phyloP scores from a whole-genome alignment of 2,113 vertebrate species.

The Pangasianodon gigas region DNA sequence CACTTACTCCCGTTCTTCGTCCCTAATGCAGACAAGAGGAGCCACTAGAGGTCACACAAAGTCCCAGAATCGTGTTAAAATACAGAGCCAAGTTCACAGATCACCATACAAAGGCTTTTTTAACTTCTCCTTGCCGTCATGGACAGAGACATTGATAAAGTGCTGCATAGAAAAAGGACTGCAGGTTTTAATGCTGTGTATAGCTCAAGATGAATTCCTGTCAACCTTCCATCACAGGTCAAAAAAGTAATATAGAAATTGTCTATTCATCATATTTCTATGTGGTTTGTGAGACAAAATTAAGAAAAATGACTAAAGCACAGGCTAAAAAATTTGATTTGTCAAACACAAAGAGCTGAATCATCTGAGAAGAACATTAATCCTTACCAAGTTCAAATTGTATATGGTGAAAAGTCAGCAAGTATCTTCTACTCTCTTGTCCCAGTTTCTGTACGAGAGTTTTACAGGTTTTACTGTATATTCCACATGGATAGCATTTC shows the following conservation, averaged over 20 bases:
- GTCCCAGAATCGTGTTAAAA: slow-evolving; percentile 43
- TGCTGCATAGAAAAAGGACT: slow-evolving; percentile 8
- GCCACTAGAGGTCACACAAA: slow-evolving; percentile 54
- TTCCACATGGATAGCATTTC: slow-evolving; percentile 2
- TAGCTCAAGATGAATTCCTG: slow-evolving; percentile 6
- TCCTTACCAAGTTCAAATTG: slow-evolving; percentile 15
- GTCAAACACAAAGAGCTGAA: neutral
- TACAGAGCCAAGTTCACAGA: slow-evolving; percentile 38
- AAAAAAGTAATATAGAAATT: slow-evolving; percentile 33
- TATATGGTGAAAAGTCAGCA: neutral
- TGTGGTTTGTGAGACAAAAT: neutral
- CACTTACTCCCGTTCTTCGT: slow-evolving; percentile 55
- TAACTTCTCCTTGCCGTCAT: neutral
- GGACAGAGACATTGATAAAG: slow-evolving; percentile 13
- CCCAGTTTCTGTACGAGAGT: neutral
- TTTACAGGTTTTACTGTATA: slow-evolving; percentile 3
- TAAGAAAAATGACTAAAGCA: neutral
- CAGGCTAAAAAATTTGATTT: neutral
- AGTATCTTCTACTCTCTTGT: neutral
- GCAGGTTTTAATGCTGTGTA: slow-evolving; percentile 11
- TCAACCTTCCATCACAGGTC: slow-evolving; percentile 27
- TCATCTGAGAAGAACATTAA: slow-evolving; percentile 2
- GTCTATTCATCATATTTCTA: slow-evolving; percentile 9
- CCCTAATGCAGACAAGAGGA: slow-evolving; percentile 65
- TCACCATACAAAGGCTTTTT: neutral